Evolutionary conservation across 2,888 invertebrate species (phyloP).

Genomic region (Spicauda simplicius): DNA sequence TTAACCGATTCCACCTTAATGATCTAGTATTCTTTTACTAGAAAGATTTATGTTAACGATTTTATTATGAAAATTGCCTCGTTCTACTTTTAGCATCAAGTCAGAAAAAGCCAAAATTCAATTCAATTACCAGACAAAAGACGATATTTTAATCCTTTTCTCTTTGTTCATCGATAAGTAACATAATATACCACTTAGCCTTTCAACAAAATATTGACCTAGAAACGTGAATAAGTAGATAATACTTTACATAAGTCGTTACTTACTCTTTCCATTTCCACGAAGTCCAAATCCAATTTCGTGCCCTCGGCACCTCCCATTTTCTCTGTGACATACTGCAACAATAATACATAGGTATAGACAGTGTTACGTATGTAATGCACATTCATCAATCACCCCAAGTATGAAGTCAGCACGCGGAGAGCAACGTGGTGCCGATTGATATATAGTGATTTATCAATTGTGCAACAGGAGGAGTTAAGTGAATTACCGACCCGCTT

Average conservation of each 20-base stretch:
- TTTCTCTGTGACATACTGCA: constrained; percentile 99
- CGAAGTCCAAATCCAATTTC: constrained; percentile 98
- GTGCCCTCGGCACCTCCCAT: constrained; percentile 99
- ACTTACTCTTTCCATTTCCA: constrained; percentile 99
- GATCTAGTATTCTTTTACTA: too few relatives aligned
- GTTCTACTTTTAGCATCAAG: too few relatives aligned
- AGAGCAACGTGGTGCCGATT: constrained; percentile 5
- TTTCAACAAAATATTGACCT: not conserved
- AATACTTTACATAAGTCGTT: constrained; percentile 15
- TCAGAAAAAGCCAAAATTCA: too few relatives aligned
- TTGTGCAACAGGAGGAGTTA: constrained; percentile 30
- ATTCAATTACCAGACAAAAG: not conserved
- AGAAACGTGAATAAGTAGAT: constrained; percentile 8
- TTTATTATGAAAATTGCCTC: too few relatives aligned
- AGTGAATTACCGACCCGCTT: constrained; percentile 26
- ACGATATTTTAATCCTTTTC: not conserved
- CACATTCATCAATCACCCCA: constrained; percentile 14
- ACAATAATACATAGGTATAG: constrained; percentile 50
- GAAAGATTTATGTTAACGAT: too few relatives aligned
- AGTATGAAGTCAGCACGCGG: constrained; percentile 17
- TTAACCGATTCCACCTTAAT: too few relatives aligned
- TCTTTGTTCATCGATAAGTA: not conserved
- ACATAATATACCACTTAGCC: not conserved
- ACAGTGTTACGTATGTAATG: not conserved
- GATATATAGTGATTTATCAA: constrained; percentile 29